A percentile compares a stretch with the other conserved stretches of the same genome.
Evolutionary conservation across 2,113 vertebrate species (phyloP).

Genomic region (Oryzias celebensis): DNA sequence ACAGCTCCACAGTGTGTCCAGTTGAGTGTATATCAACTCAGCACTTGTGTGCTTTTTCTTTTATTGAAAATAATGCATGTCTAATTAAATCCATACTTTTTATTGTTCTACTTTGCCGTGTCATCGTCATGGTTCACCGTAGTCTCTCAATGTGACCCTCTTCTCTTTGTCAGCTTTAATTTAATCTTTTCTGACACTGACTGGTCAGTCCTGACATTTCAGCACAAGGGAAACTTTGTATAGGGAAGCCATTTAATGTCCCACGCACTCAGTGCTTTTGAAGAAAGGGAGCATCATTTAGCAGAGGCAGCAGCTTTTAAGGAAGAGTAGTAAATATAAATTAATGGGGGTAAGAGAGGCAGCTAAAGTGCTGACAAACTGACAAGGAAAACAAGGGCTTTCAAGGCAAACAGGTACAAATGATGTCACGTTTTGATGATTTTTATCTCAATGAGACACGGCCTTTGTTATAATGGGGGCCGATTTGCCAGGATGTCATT

Average conservation of each 20-base stretch:
- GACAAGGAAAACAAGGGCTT: slow-evolving; percentile 18
- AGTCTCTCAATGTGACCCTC: too few species aligned
- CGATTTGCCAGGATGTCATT: slow-evolving; percentile 40
- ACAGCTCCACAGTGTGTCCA: slow-evolving; percentile 52
- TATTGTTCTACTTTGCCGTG: too few species aligned
- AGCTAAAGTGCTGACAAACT: neutral
- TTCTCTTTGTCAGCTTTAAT: neutral
- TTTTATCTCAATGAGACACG: slow-evolving; percentile 58
- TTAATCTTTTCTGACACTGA: slow-evolving; percentile 21
- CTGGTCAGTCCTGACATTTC: slow-evolving; percentile 33
- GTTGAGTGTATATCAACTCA: slow-evolving; percentile 20
- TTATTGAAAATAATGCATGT: too few species aligned
- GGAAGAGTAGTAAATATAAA: slow-evolving; percentile 9
- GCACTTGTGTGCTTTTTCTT: too few species aligned
- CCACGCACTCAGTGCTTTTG: slow-evolving; percentile 24
- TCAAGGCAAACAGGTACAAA: slow-evolving; percentile 15
- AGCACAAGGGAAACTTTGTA: slow-evolving; percentile 12
- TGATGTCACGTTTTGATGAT: slow-evolving; percentile 48
- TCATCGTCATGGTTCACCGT: too few species aligned
- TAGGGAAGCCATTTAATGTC: slow-evolving; percentile 16
- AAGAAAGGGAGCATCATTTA: slow-evolving; percentile 20
- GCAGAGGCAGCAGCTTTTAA: slow-evolving; percentile 22
- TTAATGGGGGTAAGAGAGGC: neutral
- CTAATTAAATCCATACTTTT: too few species aligned
- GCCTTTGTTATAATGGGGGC: slow-evolving; percentile 21